phyloP scores from a whole-genome alignment of 2,888 invertebrate species.

The Lymantria dispar region DNA sequence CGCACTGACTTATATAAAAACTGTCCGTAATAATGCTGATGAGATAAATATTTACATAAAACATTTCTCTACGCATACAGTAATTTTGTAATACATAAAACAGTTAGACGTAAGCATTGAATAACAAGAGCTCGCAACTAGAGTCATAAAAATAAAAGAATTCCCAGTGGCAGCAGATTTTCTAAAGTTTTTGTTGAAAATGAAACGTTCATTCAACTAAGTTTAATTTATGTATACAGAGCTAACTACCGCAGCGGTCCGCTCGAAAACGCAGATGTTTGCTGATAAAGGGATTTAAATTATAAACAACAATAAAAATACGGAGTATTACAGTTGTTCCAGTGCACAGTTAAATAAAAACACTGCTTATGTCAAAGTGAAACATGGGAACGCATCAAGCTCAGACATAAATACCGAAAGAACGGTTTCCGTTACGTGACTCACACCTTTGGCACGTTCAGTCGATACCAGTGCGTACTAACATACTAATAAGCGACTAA shows the following conservation, averaged over 20 bases:
- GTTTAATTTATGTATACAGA: constrained; percentile 61
- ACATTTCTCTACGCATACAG: not conserved
- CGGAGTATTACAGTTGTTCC: constrained; percentile 28
- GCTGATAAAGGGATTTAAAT: constrained; percentile 55
- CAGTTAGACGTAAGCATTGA: not conserved
- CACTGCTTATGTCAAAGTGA: constrained; percentile 33
- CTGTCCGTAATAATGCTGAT: not conserved
- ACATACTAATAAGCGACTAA: constrained; percentile 62
- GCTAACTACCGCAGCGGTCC: constrained; percentile 32
- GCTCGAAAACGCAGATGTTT: constrained; percentile 64
- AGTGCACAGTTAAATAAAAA: constrained; percentile 24
- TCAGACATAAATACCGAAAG: constrained; percentile 69
- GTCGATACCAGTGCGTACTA: constrained; percentile 62
- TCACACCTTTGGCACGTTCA: constrained; percentile 75
- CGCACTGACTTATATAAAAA: no score
- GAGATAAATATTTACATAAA: not conserved
- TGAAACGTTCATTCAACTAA: constrained; percentile 60
- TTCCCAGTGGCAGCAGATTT: constrained; percentile 45
- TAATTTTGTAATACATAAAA: not conserved
- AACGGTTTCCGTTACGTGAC: constrained; percentile 80
- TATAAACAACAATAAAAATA: constrained; percentile 32
- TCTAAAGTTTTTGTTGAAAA: constrained; percentile 54
- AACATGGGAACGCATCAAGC: constrained; percentile 64
- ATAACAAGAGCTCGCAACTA: constrained; percentile 7
- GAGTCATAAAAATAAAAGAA: constrained; percentile 38